phyloP scores from a whole-genome alignment of 2,888 invertebrate genomes.

The Cheilosia urbana region DNA sequence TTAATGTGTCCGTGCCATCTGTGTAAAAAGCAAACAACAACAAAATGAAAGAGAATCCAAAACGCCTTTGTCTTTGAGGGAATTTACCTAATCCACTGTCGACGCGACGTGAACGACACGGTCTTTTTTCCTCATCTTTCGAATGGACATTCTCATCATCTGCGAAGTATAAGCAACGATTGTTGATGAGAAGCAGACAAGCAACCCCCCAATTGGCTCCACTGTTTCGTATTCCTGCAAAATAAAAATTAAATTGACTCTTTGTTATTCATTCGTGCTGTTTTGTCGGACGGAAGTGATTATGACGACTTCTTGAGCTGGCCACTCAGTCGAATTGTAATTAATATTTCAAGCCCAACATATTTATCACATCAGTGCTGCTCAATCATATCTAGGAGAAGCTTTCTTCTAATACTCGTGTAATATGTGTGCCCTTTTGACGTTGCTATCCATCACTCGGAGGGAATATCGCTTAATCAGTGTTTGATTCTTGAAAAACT shows the following conservation, averaged over 20 bases:
- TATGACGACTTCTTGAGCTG: slow-evolving; percentile 38
- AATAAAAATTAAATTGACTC: slow-evolving; percentile 62
- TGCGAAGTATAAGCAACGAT: slow-evolving; percentile 8
- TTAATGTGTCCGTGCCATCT: slow-evolving; percentile 71
- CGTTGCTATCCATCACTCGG: slow-evolving; percentile 49
- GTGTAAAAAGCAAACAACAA: slow-evolving; percentile 53
- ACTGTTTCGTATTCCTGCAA: slow-evolving; percentile 56
- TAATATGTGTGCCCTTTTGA: slow-evolving; percentile 29
- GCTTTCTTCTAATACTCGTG: neutral
- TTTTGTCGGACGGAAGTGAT: slow-evolving; percentile 46
- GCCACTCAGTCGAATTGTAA: slow-evolving; percentile 10
- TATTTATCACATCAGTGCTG: slow-evolving; percentile 13
- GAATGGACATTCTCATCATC: slow-evolving; percentile 56
- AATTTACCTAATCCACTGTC: slow-evolving; percentile 47
- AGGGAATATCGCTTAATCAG: slow-evolving; percentile 58
- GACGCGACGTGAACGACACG: slow-evolving; percentile 20
- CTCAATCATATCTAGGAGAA: too few species aligned
- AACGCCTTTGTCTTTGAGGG: slow-evolving; percentile 24
- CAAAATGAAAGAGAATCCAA: slow-evolving; percentile 5
- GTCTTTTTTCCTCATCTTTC: slow-evolving; percentile 25
- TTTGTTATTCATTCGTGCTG: slow-evolving; percentile 46
- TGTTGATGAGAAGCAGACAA: neutral
- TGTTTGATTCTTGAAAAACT: slow-evolving; percentile 44
- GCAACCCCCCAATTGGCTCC: slow-evolving; percentile 55
- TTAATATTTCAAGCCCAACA: slow-evolving; percentile 40